Evolutionary conservation across 2,113 vertebrate species (phyloP).

Genomic region (Eclectus roratus): DNA sequence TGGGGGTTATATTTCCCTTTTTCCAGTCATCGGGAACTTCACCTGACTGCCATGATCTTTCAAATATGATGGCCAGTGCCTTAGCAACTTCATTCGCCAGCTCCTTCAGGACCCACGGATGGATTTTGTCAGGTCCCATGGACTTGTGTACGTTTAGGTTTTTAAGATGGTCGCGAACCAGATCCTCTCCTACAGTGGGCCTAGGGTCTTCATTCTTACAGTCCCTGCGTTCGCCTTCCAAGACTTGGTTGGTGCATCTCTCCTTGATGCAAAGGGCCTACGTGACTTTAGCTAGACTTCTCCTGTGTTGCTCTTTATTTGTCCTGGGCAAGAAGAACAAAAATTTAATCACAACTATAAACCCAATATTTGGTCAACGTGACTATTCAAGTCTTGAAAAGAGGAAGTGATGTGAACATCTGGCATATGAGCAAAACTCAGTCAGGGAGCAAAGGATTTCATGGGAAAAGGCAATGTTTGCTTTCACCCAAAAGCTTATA

Average conservation of each 20-base stretch:
- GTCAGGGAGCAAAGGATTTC: background rate
- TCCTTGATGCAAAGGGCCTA: background rate
- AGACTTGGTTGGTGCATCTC: background rate
- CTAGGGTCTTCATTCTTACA: no score
- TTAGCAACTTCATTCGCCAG: no score
- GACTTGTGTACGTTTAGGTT: no score
- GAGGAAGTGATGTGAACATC: background rate
- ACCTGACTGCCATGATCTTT: no score
- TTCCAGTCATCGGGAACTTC: no score
- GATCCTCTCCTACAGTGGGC: no score
- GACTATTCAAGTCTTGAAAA: background rate
- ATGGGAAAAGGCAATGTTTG: background rate
- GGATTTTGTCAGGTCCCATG: no score
- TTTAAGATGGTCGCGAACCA: no score
- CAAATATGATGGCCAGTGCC: no score
- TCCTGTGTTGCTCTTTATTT: background rate
- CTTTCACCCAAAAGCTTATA: background rate
- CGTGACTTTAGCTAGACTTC: background rate
- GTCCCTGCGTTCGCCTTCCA: no score
- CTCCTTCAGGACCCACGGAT: no score
- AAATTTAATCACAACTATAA: background rate
- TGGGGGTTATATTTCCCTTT: no score
- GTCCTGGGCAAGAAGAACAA: background rate
- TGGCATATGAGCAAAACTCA: background rate
- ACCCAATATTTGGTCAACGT: background rate